Percentiles rank a stretch among this genome's conserved stretches.
Conservation (phyloP, 2,888 invertebrate genomes). For the Pristionchus fissidentatus region DNA sequence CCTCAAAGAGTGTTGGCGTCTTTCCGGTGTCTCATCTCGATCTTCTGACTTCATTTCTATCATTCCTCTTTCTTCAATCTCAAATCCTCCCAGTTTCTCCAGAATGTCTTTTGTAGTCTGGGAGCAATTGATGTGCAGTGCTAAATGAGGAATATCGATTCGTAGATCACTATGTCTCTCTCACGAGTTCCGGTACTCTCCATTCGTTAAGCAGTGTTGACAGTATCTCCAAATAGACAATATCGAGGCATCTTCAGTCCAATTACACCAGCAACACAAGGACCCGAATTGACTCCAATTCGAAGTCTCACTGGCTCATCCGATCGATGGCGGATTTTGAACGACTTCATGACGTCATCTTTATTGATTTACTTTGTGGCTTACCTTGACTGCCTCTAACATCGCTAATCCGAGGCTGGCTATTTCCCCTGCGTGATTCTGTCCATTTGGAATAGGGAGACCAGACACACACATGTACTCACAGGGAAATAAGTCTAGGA, state of each 20-base stretch:
- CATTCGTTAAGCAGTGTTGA: constrained; percentile 63
- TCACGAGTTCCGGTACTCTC: constrained; percentile 65
- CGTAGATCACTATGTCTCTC: no score
- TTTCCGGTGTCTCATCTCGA: background rate
- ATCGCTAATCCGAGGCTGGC: constrained; percentile 66
- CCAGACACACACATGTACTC: constrained; percentile 64
- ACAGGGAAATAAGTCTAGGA: no score
- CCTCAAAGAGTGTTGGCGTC: constrained; percentile 67
- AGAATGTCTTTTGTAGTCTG: constrained; percentile 71
- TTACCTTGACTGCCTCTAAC: constrained; percentile 71
- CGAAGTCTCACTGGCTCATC: constrained; percentile 58
- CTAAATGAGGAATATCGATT: no score
- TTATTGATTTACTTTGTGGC: background rate
- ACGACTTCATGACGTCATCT: constrained; percentile 48
- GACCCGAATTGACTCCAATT: constrained; percentile 63
- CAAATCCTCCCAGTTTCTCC: constrained; percentile 77
- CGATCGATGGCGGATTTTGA: constrained; percentile 63
- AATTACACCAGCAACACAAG: constrained; percentile 62
- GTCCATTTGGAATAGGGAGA: constrained; percentile 59
- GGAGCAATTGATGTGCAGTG: constrained; percentile 61
- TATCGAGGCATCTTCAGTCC: constrained; percentile 61
- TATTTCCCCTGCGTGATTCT: constrained; percentile 63
- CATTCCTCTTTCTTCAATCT: constrained; percentile 76
- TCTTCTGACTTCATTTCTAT: constrained; percentile 76
- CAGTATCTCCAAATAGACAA: constrained; percentile 64